These are phyloP conservation scores for Desoria tigrina DNA, from an alignment of 2,888 invertebrate genomes.

Conservation along the genomic window DNA sequence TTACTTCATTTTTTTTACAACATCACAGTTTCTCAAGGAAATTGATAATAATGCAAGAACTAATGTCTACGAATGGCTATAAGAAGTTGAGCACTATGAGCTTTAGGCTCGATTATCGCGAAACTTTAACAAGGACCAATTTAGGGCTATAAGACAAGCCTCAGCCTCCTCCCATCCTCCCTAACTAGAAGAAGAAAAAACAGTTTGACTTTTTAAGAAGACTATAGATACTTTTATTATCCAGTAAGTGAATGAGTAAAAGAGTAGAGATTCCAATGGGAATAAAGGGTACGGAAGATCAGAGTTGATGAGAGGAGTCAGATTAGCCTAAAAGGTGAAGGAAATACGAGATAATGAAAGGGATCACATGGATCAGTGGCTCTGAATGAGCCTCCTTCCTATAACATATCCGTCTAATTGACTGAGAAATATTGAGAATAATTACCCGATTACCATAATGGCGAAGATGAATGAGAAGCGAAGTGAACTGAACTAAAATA, in stretches of 20 bases:
- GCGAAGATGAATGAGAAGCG: constrained; percentile 25
- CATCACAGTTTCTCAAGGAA: too few species aligned
- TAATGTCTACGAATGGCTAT: background rate
- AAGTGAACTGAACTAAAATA: constrained; percentile 22
- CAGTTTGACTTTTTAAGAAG: constrained; percentile 5
- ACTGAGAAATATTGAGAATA: constrained; percentile 49
- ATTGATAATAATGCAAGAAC: too few species aligned
- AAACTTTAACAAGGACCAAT: background rate
- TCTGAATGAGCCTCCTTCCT: constrained; percentile 38
- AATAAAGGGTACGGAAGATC: background rate
- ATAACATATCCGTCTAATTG: constrained; percentile 40
- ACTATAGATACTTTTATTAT: background rate
- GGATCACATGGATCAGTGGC: constrained; percentile 48
- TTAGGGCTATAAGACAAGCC: background rate
- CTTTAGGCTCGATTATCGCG: background rate
- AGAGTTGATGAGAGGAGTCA: constrained; percentile 36
- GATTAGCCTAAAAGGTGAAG: constrained; percentile 49
- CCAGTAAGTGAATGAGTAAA: constrained; percentile 7
- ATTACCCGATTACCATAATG: constrained; percentile 50
- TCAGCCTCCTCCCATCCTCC: background rate
- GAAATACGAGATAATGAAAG: constrained; percentile 47
- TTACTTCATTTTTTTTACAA: too few species aligned
- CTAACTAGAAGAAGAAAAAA: constrained; percentile 9
- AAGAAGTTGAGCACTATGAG: too few species aligned
- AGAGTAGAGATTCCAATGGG: constrained; percentile 10